Conservation (phyloP, 1,140 invertebrate genomes). For the Holotrichia oblita region DNA sequence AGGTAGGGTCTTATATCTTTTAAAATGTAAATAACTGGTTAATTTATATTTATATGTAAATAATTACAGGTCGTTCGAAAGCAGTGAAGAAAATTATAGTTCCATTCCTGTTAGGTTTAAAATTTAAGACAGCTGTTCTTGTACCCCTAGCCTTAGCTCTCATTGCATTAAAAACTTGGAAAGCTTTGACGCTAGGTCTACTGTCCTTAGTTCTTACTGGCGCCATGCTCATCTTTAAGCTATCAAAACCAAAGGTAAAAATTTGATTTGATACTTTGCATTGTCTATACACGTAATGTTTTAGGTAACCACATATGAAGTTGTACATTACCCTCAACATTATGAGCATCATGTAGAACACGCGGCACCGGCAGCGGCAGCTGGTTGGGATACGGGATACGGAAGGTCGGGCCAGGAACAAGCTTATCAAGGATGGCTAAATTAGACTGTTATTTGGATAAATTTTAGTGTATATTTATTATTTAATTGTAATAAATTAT, state of each 20-base stretch:
- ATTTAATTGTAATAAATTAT: conserved; percentile 41
- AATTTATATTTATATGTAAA: background rate
- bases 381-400: conserved; percentile 72
- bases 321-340: conserved; percentile 82
- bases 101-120: conserved; percentile 83
- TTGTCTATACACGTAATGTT: conserved; percentile 41
- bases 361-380: conserved; percentile 65
- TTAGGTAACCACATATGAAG: conserved; percentile 78
- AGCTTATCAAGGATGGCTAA: conserved; percentile 71
- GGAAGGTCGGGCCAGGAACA: conserved; percentile 72
- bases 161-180: conserved; percentile 88
- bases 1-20: conserved; percentile 45
- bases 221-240: conserved; percentile 84
- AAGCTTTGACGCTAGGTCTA: conserved; percentile 84
- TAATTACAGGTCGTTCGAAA: conserved; percentile 62
- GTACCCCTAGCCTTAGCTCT: conserved; percentile 81
- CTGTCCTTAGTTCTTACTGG: conserved; percentile 82
- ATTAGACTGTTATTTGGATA: conserved; percentile 45
- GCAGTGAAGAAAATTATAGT: conserved; percentile 85
- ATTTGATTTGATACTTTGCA: conserved; percentile 12
- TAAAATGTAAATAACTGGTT: background rate
- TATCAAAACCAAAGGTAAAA: conserved; percentile 80
- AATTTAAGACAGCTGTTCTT: conserved; percentile 84
- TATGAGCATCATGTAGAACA: conserved; percentile 72
- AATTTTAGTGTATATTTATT: conserved; percentile 38